Evolutionary conservation across 2,888 invertebrate species (phyloP).

Genomic region (Aphodius granarius): DNA sequence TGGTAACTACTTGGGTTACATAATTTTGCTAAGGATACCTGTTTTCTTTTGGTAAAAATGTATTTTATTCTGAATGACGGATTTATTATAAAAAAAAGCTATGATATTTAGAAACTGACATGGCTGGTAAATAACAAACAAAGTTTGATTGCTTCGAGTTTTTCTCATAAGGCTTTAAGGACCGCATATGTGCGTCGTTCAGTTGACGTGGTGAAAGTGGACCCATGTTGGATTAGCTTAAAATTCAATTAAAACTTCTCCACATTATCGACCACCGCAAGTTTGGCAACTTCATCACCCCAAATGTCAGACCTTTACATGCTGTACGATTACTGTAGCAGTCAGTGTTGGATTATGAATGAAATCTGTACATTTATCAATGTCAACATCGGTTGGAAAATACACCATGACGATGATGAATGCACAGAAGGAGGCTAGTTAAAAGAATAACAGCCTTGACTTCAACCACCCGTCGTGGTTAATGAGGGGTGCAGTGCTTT

Average conservation of each 20-base stretch:
- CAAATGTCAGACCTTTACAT: background rate
- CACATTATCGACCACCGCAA: background rate
- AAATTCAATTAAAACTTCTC: background rate
- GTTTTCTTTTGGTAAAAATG: too few species aligned
- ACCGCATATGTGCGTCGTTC: background rate
- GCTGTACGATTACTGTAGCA: background rate
- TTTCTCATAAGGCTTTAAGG: too few species aligned
- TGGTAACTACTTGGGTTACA: background rate
- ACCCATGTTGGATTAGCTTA: background rate
- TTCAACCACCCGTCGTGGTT: background rate
- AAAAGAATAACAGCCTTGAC: background rate
- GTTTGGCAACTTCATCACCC: background rate
- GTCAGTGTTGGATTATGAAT: background rate
- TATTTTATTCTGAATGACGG: too few species aligned
- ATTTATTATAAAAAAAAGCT: too few species aligned
- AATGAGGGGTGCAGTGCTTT: background rate
- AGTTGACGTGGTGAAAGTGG: background rate
- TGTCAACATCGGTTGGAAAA: background rate
- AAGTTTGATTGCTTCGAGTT: background rate
- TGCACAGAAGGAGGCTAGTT: background rate
- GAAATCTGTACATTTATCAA: background rate
- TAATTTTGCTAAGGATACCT: background rate
- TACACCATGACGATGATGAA: background rate
- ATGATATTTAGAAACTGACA: too few species aligned
- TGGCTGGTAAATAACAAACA: too few species aligned